Conservation (phyloP, 2,888 invertebrate species). For the Apeira syringaria region DNA sequence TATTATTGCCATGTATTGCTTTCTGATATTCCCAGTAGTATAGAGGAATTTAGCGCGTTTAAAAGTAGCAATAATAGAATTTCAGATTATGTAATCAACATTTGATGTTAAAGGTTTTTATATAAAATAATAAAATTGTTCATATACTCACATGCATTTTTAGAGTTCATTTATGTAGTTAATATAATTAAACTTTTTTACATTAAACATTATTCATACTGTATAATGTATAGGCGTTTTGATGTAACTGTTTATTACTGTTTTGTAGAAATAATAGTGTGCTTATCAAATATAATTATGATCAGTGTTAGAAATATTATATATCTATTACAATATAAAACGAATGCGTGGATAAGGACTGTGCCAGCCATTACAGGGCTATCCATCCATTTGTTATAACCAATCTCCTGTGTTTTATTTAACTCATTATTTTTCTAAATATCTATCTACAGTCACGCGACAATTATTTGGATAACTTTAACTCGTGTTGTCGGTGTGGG, state of each 20-base stretch:
- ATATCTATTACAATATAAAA: constrained; percentile 36
- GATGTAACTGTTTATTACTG: constrained; percentile 32
- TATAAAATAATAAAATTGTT: constrained; percentile 69
- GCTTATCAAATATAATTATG: constrained; percentile 38
- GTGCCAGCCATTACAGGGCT: constrained; percentile 76
- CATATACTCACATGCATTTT: constrained; percentile 67
- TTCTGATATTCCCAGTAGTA: constrained; percentile 7
- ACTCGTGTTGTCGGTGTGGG: no score
- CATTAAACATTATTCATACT: no score
- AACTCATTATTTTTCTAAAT: neutral
- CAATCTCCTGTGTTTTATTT: constrained; percentile 46
- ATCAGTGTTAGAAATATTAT: constrained; percentile 36
- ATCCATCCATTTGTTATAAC: constrained; percentile 62
- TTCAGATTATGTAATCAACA: constrained; percentile 7
- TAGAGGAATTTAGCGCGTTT: constrained; percentile 32
- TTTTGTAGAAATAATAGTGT: constrained; percentile 26
- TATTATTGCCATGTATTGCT: neutral
- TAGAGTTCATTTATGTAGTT: neutral
- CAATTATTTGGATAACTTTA: no score
- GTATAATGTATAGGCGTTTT: constrained; percentile 2
- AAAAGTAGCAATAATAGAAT: constrained; percentile 24
- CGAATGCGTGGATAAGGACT: constrained; percentile 63
- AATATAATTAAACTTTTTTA: no score
- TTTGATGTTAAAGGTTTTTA: constrained; percentile 61
- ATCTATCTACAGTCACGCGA: no score